Base-by-base conservation (phyloP, 2,888 invertebrate species). In the Calliopum simillimum region DNA sequence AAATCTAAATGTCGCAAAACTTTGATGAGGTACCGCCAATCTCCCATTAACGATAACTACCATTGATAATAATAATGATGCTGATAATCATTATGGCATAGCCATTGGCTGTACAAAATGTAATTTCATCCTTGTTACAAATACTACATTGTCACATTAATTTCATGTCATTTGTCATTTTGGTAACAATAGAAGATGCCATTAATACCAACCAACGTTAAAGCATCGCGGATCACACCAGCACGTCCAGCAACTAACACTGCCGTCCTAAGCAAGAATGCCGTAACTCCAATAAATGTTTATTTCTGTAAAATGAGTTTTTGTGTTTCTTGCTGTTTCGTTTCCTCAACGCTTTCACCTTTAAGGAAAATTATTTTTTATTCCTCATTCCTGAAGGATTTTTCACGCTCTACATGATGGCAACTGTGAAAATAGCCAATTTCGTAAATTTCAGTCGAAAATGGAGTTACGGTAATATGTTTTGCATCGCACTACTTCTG, bases 141-240 rank as follows among this genome's bases (percentile, higher is more conserved):
- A 14, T 21, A 33, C 33, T 33, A 73, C 74, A 74, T 74, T 75
- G 74, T 74, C 71, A 76, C 75, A 76, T 76, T 75, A 76, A 76
- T 73, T 74, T 74, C 74, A 76, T 74, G 77, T 74, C 74, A 75
- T 77, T 76, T 77, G 76, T 75, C 78, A 76, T 77, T 72, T 72
- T 69, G 59, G 75, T 66, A 73, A 74, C 72, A 72, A 71, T 69
- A 67, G 70, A 65, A 70, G 16, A 66, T 46, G 44, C 21, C 43
- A 65, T 65, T 55, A 44, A 55, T 65, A 65, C 16, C 65, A 6
- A 65, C 16, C 65, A 6, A 8, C 33, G 33, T 33, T 33, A 33
- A 33, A 33, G 33, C 33, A 33, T 1, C 33, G 33, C 6, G 33
- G n/a, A n/a, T 8, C 33, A 6, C 33, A 8, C 8, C 33, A 44